phyloP scores from a whole-genome alignment of 2,797 vertebrate species.

The Danio albolineatus region DNA sequence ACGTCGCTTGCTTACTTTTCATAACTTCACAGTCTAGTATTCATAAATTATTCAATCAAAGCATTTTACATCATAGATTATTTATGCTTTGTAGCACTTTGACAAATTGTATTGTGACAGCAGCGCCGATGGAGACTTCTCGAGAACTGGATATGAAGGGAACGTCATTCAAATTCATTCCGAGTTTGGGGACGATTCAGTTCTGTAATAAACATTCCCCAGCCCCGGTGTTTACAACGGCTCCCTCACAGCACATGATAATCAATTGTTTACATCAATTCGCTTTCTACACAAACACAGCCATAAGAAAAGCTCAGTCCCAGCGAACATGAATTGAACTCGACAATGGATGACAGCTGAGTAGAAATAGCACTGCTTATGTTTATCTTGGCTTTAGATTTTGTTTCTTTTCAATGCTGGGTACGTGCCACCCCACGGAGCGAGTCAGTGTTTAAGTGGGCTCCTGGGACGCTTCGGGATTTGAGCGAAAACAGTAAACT shows the following conservation, averaged over 20 bases:
- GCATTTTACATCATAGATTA: constrained; percentile 45
- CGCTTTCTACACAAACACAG: constrained; percentile 66
- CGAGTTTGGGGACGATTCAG: constrained; percentile 8
- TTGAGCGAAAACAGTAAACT: constrained; percentile 69
- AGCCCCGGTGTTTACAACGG: constrained; percentile 32
- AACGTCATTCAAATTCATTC: constrained; percentile 34
- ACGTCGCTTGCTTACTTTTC: constrained; percentile 44
- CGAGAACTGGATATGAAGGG: constrained; percentile 32
- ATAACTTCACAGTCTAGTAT: constrained; percentile 45
- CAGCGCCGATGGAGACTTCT: constrained; percentile 35
- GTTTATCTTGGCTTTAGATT: constrained; percentile 69
- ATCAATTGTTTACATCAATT: constrained; percentile 69
- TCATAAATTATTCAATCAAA: constrained; percentile 40
- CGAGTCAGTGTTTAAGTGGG: constrained; percentile 69
- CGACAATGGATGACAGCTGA: constrained; percentile 75
- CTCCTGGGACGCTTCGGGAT: constrained; percentile 67
- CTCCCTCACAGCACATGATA: constrained; percentile 58
- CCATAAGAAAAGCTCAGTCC: constrained; percentile 62
- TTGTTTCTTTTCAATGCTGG: constrained; percentile 70
- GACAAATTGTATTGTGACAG: constrained; percentile 44
- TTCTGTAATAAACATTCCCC: constrained; percentile 46
- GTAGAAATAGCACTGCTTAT: constrained; percentile 65
- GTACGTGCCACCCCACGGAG: constrained; percentile 66
- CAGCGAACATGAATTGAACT: constrained; percentile 75
- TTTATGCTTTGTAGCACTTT: constrained; percentile 48